phyloP scores from a whole-genome alignment of 2,113 vertebrate species.

The Rhinopomastus cyanomelas region DNA sequence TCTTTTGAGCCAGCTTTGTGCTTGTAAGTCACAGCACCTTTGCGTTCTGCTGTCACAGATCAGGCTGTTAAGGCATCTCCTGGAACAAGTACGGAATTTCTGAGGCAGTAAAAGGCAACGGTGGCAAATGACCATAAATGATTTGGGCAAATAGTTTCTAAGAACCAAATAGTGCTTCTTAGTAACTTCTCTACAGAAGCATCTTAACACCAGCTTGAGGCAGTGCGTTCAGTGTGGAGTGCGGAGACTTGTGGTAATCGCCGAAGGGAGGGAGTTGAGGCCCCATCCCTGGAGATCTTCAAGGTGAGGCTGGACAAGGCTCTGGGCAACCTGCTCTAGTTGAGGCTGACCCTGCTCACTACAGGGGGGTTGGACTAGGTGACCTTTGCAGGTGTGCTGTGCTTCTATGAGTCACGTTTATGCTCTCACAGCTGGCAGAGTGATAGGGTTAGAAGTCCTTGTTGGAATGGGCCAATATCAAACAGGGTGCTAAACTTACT shows the following conservation, averaged over 20 bases:
- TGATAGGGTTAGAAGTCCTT: neutral
- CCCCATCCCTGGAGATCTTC: too few species aligned
- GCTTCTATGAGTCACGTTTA: too few species aligned
- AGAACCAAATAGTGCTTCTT: neutral
- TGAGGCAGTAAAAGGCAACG: neutral
- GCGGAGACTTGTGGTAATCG: neutral
- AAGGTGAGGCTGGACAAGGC: too few species aligned
- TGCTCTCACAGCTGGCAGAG: neutral
- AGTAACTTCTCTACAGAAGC: neutral
- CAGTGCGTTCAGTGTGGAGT: accelerated
- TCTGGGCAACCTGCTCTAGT: too few species aligned
- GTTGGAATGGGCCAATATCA: neutral
- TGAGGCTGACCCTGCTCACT: too few species aligned
- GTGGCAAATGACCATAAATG: neutral
- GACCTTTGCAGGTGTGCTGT: too few species aligned
- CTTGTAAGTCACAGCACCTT: neutral
- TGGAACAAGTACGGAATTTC: neutral
- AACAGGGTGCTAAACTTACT: neutral
- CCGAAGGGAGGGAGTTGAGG: too few species aligned
- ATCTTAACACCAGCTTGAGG: neutral
- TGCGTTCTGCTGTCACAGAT: neutral
- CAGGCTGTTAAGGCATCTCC: neutral
- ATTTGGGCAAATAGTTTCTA: neutral
- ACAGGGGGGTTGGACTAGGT: too few species aligned
- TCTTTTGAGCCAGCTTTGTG: neutral